Base-by-base conservation (phyloP, 2,888 invertebrate genomes). In the Sepiola atlantica region DNA sequence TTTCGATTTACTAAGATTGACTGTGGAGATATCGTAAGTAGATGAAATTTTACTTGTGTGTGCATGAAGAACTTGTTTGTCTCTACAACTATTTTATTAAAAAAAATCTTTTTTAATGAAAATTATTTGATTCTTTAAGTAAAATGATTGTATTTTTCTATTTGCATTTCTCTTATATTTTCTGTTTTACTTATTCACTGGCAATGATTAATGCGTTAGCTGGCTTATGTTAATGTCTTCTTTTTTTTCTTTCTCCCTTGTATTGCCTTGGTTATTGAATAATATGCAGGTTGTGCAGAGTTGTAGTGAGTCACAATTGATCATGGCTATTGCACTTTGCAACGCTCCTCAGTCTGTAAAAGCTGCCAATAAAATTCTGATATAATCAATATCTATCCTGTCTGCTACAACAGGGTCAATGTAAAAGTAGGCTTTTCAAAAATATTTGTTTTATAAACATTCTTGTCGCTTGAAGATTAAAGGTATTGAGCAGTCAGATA, bases 1-100 rank as follows among this genome's bases (percentile, higher is more conserved):
- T 99, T 99, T 96, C 98, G 98, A 97, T 99, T 99, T 97, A 99
- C 99, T 97, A 98, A 99, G 96, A 98, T 99, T 97, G 99, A 99
- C 95, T 98, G 99, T 93, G 99, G 99, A 94, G 99, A 99, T 95
- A 99, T 99, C 97, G 99, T 99, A 97, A 98, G 98, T 98, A 94
- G 18, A 55, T 54, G 35, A 18, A 45, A 94, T 55, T 3, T 21
- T 92, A 16, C 45, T 28, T 45, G 45, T 45, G 45, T 45, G 45
- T 45, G 45, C 45, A 45, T 45, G 45, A 8, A 45, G 2, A 45
- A 45, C 8, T 45, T 8, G 8, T 8, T 45, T 45, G 45, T 45
- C 45, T 45, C 8, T 45, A 45, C 45, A 45, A 45, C 45, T 45
- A 45, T 45, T 45, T 45, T 8, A 45, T 45, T 45, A 8, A 45